A percentile compares a stretch with the other conserved stretches of the same genome.
Evolutionary conservation across 2,113 vertebrate species (phyloP).

Genomic region (Larimichthys crocea): DNA sequence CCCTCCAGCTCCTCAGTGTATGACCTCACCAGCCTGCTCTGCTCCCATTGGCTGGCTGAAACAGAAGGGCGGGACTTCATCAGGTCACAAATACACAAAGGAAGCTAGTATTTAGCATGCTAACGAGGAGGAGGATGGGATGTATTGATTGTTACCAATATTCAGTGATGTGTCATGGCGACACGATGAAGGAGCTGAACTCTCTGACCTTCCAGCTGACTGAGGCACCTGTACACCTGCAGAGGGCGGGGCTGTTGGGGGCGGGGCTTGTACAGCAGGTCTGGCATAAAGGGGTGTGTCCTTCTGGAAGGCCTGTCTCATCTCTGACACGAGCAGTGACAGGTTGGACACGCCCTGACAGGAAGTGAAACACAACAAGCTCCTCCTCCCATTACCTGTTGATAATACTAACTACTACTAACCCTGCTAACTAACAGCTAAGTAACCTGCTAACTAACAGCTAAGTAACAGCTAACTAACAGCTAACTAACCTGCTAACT

Average conservation of each 20-base stretch:
- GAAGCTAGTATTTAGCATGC: not conserved
- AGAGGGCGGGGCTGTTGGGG: slow-evolving; percentile 22
- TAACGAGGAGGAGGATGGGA: not conserved
- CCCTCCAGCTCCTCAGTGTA: slow-evolving; percentile 81
- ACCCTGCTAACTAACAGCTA: no score
- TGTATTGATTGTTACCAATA: not conserved
- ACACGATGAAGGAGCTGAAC: not conserved
- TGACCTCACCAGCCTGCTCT: slow-evolving; percentile 52
- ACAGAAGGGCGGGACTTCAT: slow-evolving; percentile 12
- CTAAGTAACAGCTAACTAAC: no score
- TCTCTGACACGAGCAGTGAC: slow-evolving; percentile 78
- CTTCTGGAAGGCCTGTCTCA: slow-evolving; percentile 79
- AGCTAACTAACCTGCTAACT: not conserved
- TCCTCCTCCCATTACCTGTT: no score
- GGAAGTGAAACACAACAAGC: slow-evolving; percentile 4
- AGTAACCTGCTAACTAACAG: no score
- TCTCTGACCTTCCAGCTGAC: slow-evolving; percentile 29
- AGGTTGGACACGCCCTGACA: slow-evolving; percentile 80
- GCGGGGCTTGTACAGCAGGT: slow-evolving; percentile 3
- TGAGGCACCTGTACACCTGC: slow-evolving; percentile 5
- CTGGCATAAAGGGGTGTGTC: slow-evolving; percentile 79
- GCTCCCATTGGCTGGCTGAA: slow-evolving; percentile 55
- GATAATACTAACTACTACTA: not conserved
- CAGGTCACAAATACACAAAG: not conserved
- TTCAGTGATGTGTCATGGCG: not conserved